phyloP scores from a whole-genome alignment of 35 echinoderm and acorn worm species.

The Acanthaster planci region DNA sequence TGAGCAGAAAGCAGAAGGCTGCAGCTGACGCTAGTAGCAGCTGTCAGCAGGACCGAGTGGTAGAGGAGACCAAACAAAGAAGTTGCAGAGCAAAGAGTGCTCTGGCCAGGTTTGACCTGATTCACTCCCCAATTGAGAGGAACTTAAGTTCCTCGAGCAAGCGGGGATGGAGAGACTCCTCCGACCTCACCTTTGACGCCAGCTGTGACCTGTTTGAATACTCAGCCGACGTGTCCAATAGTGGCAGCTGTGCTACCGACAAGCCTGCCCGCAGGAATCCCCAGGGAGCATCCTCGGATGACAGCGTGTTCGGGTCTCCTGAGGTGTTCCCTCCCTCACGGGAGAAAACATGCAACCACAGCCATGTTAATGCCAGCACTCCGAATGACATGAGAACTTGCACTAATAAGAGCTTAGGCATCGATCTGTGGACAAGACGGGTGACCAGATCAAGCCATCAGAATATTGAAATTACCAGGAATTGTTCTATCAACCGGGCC shows the following conservation, averaged over 20 bases:
- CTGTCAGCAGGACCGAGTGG: not conserved
- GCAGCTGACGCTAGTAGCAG: not conserved
- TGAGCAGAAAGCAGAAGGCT: not conserved
- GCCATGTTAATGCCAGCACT: not conserved
- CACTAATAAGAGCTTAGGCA: no score
- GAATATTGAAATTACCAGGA: not conserved
- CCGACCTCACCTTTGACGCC: not conserved
- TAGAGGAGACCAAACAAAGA: not conserved
- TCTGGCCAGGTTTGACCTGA: not conserved
- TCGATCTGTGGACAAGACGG: no score
- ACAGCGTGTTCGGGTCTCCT: not conserved
- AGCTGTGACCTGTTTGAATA: conserved; percentile 6
- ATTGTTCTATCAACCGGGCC: no score
- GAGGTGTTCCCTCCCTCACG: not conserved
- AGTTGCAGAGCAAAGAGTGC: not conserved
- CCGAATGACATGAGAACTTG: not conserved
- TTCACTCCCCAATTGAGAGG: conserved; percentile 13
- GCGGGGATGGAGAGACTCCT: not conserved
- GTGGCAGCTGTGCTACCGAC: not conserved
- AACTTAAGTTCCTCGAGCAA: not conserved
- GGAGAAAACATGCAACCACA: not conserved
- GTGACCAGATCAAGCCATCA: not conserved
- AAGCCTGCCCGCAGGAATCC: no score
- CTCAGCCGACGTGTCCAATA: not conserved
- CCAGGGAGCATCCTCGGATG: not conserved